Conservation (phyloP, 2,113 vertebrate species). For the Eira barbara region DNA sequence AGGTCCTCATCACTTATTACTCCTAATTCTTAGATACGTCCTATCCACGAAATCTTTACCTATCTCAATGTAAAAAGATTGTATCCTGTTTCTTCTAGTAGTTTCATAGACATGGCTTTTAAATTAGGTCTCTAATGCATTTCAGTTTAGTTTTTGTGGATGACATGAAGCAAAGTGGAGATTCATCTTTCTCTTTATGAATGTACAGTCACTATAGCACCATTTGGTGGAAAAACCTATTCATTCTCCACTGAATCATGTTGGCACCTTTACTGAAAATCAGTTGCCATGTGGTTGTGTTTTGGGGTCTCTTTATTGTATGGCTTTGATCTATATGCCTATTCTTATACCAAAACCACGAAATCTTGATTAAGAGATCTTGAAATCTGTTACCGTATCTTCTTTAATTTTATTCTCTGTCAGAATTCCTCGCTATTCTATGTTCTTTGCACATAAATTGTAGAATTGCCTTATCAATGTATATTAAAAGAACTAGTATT, state of each 20-base stretch:
- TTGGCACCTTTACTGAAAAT: neutral
- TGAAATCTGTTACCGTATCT: neutral
- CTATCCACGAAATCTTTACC: neutral
- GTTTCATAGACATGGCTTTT: neutral
- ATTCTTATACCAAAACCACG: neutral
- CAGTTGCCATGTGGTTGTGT: neutral
- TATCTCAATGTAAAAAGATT: neutral
- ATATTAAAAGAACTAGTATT: neutral
- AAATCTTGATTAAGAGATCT: neutral
- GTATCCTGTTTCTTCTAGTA: neutral
- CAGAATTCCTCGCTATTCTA: neutral
- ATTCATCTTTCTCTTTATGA: neutral
- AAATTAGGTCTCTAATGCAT: neutral
- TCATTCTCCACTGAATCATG: neutral
- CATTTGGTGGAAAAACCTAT: neutral
- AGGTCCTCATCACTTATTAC: neutral
- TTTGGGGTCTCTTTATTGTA: neutral
- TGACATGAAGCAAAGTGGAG: neutral
- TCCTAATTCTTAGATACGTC: neutral
- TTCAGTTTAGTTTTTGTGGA: neutral
- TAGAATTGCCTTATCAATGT: neutral
- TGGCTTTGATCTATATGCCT: neutral
- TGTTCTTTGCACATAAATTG: neutral
- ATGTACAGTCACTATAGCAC: neutral
- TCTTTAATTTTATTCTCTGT: neutral